Percentiles rank a stretch among this genome's conserved stretches.
Evolutionary conservation across 1,140 invertebrate species (phyloP).

Genomic region (Panagrolaimus sp.): DNA sequence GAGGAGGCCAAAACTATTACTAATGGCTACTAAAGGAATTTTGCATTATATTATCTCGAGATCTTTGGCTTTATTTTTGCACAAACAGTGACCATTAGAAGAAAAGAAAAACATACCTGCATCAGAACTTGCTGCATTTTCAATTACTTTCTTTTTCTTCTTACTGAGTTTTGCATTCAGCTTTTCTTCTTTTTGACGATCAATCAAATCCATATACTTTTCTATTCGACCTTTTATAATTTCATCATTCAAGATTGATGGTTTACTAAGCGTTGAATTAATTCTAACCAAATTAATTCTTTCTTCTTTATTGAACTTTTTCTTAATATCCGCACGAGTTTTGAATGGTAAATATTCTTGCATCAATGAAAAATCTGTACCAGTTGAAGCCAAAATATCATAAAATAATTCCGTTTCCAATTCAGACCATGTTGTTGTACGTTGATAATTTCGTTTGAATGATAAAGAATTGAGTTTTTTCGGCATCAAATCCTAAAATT

Average conservation of each 20-base stretch:
- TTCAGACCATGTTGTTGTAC: slow-evolving; percentile 28
- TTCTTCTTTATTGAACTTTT: slow-evolving; percentile 45
- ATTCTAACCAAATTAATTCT: slow-evolving; percentile 24
- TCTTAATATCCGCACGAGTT: slow-evolving; percentile 38
- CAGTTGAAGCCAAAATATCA: slow-evolving; percentile 38
- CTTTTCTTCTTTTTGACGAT: background rate
- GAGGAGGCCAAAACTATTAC: no score
- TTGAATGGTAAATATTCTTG: slow-evolving; percentile 43
- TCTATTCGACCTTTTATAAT: background rate
- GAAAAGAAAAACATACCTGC: no score
- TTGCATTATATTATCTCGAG: no score
- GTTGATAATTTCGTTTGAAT: slow-evolving; percentile 31
- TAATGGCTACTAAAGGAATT: no score
- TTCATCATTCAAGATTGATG: background rate
- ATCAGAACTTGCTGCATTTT: no score
- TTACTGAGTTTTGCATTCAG: background rate
- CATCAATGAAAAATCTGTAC: slow-evolving; percentile 44
- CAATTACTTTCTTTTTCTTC: no score
- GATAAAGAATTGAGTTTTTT: slow-evolving; percentile 40
- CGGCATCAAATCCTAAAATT: slow-evolving; percentile 38
- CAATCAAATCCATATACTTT: background rate
- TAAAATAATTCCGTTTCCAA: slow-evolving; percentile 46
- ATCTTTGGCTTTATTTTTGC: no score
- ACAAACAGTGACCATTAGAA: no score
- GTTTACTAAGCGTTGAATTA: slow-evolving; percentile 14